A percentile compares a stretch with the other conserved stretches of the same genome.
Conservation (phyloP, 2,797 vertebrate species). For the Xyrichtys novacula region DNA sequence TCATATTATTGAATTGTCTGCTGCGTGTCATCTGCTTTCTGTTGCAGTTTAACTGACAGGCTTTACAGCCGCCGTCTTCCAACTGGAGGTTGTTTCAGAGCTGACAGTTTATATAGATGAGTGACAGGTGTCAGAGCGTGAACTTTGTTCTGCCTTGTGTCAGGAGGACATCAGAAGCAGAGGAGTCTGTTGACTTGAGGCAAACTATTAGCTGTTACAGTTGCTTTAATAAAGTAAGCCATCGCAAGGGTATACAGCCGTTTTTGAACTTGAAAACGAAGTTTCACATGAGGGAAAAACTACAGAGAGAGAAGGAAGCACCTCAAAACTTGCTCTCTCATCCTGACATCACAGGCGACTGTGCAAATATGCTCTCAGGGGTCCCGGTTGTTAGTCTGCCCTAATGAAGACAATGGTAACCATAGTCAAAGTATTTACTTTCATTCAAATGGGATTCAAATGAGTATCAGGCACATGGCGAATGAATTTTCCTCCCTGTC, state of each 20-base stretch:
- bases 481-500: constrained; percentile 40
- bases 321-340: constrained; percentile 16
- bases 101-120: constrained; percentile 57
- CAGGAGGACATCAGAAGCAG: constrained; percentile 19
- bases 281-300: constrained; percentile 7
- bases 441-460: constrained; percentile 74
- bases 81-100: constrained; percentile 34
- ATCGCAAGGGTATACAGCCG: background rate
- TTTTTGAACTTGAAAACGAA: constrained; percentile 18
- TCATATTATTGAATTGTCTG: constrained; percentile 31
- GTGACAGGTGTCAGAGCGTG: constrained; percentile 43
- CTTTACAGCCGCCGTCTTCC: constrained; percentile 28
- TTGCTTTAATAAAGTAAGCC: constrained; percentile 1
- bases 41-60: constrained; percentile 13
- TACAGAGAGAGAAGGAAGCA: constrained; percentile 1
- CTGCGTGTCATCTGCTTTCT: constrained; percentile 35
- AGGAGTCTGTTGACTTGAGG: constrained; percentile 37
- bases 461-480: constrained; percentile 52
- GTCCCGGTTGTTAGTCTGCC: constrained; percentile 45
- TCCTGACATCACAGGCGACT: constrained; percentile 33
- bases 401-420: constrained; percentile 64
- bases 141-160: constrained; percentile 34
- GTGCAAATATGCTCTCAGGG: constrained; percentile 45
- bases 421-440: constrained; percentile 68
- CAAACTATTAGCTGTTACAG: constrained; percentile 21